Base-by-base conservation (phyloP, 1,140 invertebrate species). In the Rhyacophila brunnea region DNA sequence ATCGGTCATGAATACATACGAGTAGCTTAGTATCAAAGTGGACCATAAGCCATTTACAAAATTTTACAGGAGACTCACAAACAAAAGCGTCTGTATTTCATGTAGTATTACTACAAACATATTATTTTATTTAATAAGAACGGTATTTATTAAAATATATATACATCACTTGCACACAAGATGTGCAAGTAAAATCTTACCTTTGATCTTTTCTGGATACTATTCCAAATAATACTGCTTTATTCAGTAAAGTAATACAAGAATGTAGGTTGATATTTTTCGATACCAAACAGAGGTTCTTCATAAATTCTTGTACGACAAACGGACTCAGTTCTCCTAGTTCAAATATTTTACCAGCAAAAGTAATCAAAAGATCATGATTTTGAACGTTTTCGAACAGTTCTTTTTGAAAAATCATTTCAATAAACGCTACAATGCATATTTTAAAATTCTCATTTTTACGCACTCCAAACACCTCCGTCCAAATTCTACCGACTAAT, bases 391-490 rank as follows among this genome's bases (percentile, higher is more conserved):
- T 40, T 28, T 11, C n/a, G 32, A 53, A 34, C 20, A 57, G 7
- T 18, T 51, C 20, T 52, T 52, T 36, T 35, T 60, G 50, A 49
- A 52, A 64, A 10, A 64, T 11, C 40, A 64, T 48, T 58, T 38
- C 32, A 5, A 58, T 53, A 49, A 58, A 60, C 3, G 42, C 44
- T 18, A 38, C 20, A 6, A 64, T 52, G 49, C 58, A 57, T 17
- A 48, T 54, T 60, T 45, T 64, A 45, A 64, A 64, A 28, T 64
- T 53, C 5, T 64, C 57, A 60, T 60, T 64, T 45, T 60, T 64
- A 32, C 58, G 20, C 9, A 64, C 38, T 36, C 60, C 52, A 34
- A 60, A 54, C 28, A 56, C 52, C n/a, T 64, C 58, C 11, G 36
- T 64, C 62, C 62, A 64, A 43, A 58, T 55, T 43, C 54, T 36